Evolutionary conservation across 2,888 invertebrate species (phyloP).

Genomic region (Cheilosia grossa): DNA sequence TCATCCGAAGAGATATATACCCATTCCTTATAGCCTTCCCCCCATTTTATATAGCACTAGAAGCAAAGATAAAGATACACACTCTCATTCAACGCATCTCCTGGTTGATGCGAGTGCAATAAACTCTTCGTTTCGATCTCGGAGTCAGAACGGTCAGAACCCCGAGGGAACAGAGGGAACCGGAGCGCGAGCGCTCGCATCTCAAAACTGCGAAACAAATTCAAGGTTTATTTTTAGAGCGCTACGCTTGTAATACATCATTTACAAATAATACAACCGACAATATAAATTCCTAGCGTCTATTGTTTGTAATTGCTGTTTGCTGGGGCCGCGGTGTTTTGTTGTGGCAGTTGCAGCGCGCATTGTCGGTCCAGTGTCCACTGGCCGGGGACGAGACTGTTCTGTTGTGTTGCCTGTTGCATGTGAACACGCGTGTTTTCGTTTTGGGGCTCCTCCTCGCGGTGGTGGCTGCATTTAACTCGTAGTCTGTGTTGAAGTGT

Average conservation of each 20-base stretch:
- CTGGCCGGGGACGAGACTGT: too few species aligned
- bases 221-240: conserved; percentile 73
- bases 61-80: conserved; percentile 8
- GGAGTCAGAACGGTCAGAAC: conserved; percentile 4
- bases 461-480: neutral
- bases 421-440: conserved; percentile 68
- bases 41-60: conserved; percentile 37
- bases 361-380: conserved; percentile 5
- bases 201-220: conserved; percentile 68
- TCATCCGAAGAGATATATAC: conserved; percentile 68
- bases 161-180: conserved; percentile 71
- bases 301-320: conserved; percentile 75
- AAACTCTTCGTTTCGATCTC: conserved; percentile 54
- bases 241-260: conserved; percentile 76
- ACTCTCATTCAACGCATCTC: conserved; percentile 58
- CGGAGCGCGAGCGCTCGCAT: conserved; percentile 27
- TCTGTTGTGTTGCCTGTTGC: conserved; percentile 55
- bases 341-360: conserved; percentile 45
- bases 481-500: conserved; percentile 61
- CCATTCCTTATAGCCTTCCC: conserved; percentile 51
- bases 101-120: conserved; percentile 59
- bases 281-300: conserved; percentile 74
- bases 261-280: conserved; percentile 76
- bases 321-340: conserved; percentile 21
- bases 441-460: conserved; percentile 4